Evolutionary conservation across 2,888 invertebrate species (phyloP).

Genomic region (Blera fallax): DNA sequence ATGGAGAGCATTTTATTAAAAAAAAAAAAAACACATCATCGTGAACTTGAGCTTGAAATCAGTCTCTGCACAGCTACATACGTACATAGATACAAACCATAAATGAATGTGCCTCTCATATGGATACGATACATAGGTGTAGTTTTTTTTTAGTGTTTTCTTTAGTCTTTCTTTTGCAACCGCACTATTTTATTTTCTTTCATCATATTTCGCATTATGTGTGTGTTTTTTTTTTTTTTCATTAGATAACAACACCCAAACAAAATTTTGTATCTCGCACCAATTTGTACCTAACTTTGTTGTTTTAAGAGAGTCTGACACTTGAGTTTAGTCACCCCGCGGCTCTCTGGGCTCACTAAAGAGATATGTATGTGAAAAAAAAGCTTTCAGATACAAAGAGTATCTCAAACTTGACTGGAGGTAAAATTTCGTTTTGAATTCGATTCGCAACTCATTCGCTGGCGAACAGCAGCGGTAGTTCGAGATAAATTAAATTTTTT

Average conservation of each 20-base stretch:
- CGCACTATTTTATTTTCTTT: conserved; percentile 54
- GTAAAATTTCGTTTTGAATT: conserved; percentile 62
- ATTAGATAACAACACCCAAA: conserved; percentile 67
- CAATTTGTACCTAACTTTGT: conserved; percentile 30
- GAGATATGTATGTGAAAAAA: conserved; percentile 39
- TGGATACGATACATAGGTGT: neutral
- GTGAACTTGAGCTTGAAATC: conserved; percentile 72
- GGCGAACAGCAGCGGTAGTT: conserved; percentile 69
- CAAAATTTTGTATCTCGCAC: conserved; percentile 26
- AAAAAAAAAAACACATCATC: conserved; percentile 22
- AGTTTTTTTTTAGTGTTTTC: neutral
- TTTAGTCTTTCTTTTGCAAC: conserved; percentile 22
- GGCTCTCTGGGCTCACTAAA: conserved; percentile 24
- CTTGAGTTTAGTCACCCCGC: conserved; percentile 49
- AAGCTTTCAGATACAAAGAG: neutral
- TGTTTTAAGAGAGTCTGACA: conserved; percentile 55
- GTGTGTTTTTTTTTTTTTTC: neutral
- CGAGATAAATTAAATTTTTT: conserved; percentile 43
- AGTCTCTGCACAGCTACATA: conserved; percentile 13
- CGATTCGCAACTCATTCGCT: conserved; percentile 65
- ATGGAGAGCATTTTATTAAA: conserved; percentile 1
- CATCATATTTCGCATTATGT: conserved; percentile 62
- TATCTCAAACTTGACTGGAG: neutral
- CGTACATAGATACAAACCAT: neutral
- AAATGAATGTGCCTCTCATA: neutral